Evolutionary conservation across 2,888 invertebrate species (phyloP), one percentile per base, ranked within the genome.

Genomic region (Glyphotaelius pellucidus): DNA sequence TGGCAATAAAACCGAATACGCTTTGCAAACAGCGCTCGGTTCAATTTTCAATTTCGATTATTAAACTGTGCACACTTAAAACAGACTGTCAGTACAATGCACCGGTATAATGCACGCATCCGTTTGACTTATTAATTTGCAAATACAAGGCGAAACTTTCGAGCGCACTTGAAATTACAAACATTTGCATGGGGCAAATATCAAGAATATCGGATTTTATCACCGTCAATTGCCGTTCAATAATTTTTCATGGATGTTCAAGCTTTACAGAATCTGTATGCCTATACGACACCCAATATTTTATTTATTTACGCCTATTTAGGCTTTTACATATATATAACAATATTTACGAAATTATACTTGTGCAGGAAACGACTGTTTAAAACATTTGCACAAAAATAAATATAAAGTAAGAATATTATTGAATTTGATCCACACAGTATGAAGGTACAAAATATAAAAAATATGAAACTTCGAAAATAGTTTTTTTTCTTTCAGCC

Each of bases 1-100:
- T 42, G 85, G 80, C 90, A 91, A 91, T 90, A 86, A 91, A 90
- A 91, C 79, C 80, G 81, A 83, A 91, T 89, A 85, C 47, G 86
- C 88, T 52, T 42, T 35, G 47, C 91, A 81, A 80, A 80, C 80
- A 86, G 15, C 47, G 32, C 25, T 35, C 83, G 9, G 83, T 42
- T 31, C 52, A 47, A 87, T 87, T 86, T 86, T 87, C 91, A 91
- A 91, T 80, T 47, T 30, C 87, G n/a, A 67, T 42, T 42, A 52
- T 15, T 52, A 52, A 19, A 52, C 7, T 15, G 52, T 15, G 38
- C 86, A 91, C 87, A 91, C 87, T 83, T 47, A 52, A 80, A 31
- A 31, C 35, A 32, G 30, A 80, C 90, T 81, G 81, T 80, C 80
- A 81, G 31, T 30, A 42, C 30, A 81, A 83, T 80, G 81, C 90